A percentile compares a stretch with the other conserved stretches of the same genome.
Conservation (phyloP, 2,797 vertebrate genomes). For the Syngnathus acus region DNA sequence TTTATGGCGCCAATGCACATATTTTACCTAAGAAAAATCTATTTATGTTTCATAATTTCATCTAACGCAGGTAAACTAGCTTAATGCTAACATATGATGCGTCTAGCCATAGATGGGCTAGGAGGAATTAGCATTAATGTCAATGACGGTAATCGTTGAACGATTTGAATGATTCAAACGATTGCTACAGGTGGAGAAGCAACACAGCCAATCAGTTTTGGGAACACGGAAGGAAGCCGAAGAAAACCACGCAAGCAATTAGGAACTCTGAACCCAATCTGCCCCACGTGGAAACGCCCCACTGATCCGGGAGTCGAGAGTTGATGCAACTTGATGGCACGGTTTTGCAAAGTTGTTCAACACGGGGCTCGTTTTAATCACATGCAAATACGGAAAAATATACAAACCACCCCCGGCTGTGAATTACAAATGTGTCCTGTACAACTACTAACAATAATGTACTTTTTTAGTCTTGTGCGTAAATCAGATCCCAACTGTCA, state of each 20-base stretch:
- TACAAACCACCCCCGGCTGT: slow-evolving; percentile 58
- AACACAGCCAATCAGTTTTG: too few relatives aligned
- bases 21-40: background rate
- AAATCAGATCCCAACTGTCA: slow-evolving; percentile 50
- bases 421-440: slow-evolving; percentile 43
- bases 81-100: too few relatives aligned
- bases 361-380: slow-evolving; percentile 34
- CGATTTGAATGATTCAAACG: too few relatives aligned
- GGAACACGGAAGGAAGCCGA: too few relatives aligned
- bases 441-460: slow-evolving; percentile 50
- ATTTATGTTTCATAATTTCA: too few relatives aligned
- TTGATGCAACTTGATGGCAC: background rate
- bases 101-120: too few relatives aligned
- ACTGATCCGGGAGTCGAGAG: slow-evolving; percentile 15
- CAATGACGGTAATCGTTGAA: too few relatives aligned
- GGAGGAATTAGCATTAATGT: too few relatives aligned
- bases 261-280: background rate
- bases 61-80: too few relatives aligned
- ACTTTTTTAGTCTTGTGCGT: slow-evolving; percentile 43
- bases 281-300: slow-evolving; percentile 19
- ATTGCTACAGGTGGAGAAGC: too few relatives aligned
- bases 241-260: too few relatives aligned
- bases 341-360: background rate
- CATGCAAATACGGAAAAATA: slow-evolving; percentile 64
- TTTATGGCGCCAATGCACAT: background rate